Base-by-base conservation (phyloP, 1,140 invertebrate genomes). In the Ruditapes philippinarum region DNA sequence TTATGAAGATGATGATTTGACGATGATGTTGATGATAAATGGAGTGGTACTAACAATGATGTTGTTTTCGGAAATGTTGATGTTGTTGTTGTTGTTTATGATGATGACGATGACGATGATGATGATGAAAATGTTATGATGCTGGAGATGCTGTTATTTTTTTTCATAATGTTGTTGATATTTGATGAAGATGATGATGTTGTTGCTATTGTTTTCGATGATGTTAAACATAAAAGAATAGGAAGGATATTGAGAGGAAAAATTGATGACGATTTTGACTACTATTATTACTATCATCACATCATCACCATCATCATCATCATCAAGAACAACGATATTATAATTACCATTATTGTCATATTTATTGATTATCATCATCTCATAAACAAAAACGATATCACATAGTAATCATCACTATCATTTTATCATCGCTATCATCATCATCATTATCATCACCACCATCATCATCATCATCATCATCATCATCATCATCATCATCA, bases 31-130 rank as follows among this genome's bases (percentile, higher is more conserved):
- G 49, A 51, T 51, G 49, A 51, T 51, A 54, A 85, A 80, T 31
- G 88, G 80, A 22, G 31, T 60, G 17, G 81, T 89, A 49, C 51
- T 84, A 79, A 78, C 62, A 28, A 92, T 89, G 51, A 91, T 91
- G 73, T 68, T 88, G 81, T 60, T 62, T 42, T 76, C 62, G 68
- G 62, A 57, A 73, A 45, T 60, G 70, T 65, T 60, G n/a, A n/a
- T n/a, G n/a, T n/a, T n/a, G n/a, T n/a, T n/a, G n/a, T n/a, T n/a
- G n/a, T n/a, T n/a, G n/a, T n/a, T n/a, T n/a, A n/a, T n/a, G n/a
- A n/a, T n/a, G n/a, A n/a, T n/a, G n/a, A n/a, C n/a, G n/a, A n/a
- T n/a, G 57, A 76, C 65, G 31, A 78, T 85, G 70, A 85, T 78
- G 82, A 88, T 54, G 68, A 81, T 70, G 74, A 88, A 42, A 60